Evolutionary conservation across 2,797 vertebrate species (phyloP).

Genomic region (Cyclura pinguis): DNA sequence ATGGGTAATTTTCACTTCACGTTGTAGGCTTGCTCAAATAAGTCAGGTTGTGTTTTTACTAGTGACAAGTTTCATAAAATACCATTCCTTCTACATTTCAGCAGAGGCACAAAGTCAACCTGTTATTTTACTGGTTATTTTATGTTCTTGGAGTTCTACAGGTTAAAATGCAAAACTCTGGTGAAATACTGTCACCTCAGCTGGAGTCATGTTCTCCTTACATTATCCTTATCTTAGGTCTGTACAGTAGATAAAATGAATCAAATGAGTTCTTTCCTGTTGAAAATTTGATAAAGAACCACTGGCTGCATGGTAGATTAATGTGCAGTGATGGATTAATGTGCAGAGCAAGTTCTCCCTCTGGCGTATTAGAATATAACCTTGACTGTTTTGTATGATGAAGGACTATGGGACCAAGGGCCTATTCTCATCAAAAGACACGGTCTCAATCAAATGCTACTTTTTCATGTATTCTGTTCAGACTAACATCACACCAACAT

Average conservation of each 20-base stretch:
- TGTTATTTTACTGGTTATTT: neutral
- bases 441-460: neutral
- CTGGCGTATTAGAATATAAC: neutral
- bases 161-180: neutral
- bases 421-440: neutral
- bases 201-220: neutral
- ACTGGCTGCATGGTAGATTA: neutral
- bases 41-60: neutral
- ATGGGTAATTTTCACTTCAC: neutral
- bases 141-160: neutral
- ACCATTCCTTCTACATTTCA: neutral
- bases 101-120: neutral
- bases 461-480: neutral
- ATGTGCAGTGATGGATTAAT: neutral
- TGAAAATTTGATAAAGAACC: slow-evolving; percentile 2
- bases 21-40: neutral
- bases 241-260: neutral
- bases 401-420: neutral
- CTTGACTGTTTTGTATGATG: neutral
- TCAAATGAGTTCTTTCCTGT: slow-evolving; percentile 9
- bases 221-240: neutral
- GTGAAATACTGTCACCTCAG: neutral
- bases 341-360: neutral
- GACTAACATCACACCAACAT: neutral
- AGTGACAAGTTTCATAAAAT: no score